Evolutionary conservation across 2,113 vertebrate genomes (phyloP).

Genomic region (Coptodon rendalli): DNA sequence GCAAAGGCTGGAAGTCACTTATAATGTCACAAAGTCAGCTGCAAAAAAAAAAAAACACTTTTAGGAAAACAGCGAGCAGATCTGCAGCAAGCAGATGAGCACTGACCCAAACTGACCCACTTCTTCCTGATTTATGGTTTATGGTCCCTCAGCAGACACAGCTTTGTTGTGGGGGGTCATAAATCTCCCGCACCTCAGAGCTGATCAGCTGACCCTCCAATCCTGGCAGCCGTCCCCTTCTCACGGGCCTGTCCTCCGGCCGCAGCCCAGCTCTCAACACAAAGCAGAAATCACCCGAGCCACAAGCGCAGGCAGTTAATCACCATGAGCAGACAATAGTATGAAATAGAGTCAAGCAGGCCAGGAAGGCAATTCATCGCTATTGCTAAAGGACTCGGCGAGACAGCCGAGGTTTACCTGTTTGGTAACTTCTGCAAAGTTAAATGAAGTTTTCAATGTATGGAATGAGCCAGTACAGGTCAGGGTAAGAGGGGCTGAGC

Average conservation of each 20-base stretch:
- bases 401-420: slow-evolving; percentile 21
- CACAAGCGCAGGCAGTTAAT: slow-evolving; percentile 38
- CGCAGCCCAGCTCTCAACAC: slow-evolving; percentile 3
- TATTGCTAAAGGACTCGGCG: background rate
- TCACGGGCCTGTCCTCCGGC: slow-evolving; percentile 2
- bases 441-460: slow-evolving; percentile 6
- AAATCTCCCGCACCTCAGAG: slow-evolving; percentile 65
- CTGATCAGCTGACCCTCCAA: slow-evolving; percentile 57
- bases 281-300: slow-evolving; percentile 35
- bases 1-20: background rate
- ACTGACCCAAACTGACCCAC: slow-evolving; percentile 68
- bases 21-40: background rate
- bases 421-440: background rate
- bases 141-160: slow-evolving; percentile 54
- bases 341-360: slow-evolving; percentile 27
- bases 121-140: slow-evolving; percentile 72
- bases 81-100: slow-evolving; percentile 49
- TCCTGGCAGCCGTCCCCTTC: slow-evolving; percentile 6
- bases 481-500: background rate
- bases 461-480: background rate
- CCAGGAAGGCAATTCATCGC: slow-evolving; percentile 7
- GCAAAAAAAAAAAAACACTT: background rate
- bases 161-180: slow-evolving; percentile 70
- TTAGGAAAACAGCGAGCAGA: slow-evolving; percentile 30
- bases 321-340: slow-evolving; percentile 34